Percentiles rank a stretch among this genome's conserved stretches.
Evolutionary conservation across 2,113 vertebrate genomes (phyloP).

Genomic region (Cyphomyrus plagiostoma): DNA sequence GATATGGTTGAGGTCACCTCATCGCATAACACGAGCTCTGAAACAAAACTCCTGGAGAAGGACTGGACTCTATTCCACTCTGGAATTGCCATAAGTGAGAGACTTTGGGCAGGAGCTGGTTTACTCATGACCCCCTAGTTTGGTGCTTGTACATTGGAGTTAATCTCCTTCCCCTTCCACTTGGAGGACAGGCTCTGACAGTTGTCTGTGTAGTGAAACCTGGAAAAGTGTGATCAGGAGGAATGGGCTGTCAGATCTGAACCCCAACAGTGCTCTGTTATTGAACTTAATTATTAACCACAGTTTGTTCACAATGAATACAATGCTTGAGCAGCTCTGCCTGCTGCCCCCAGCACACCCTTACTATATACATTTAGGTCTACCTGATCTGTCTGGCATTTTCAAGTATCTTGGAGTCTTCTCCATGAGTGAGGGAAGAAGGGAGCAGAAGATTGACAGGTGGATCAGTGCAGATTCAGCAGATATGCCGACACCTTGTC

Average conservation of each 20-base stretch:
- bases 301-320: background rate
- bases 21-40: background rate
- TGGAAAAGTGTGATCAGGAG: background rate
- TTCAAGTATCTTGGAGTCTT: too few species aligned
- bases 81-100: too few species aligned
- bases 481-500: too few species aligned
- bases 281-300: background rate
- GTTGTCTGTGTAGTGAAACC: background rate
- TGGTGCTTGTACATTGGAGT: background rate
- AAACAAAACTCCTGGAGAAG: background rate
- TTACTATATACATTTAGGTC: too few species aligned
- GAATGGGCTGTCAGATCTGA: background rate
- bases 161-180: too few species aligned
- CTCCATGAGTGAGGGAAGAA: too few species aligned
- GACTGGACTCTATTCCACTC: too few species aligned
- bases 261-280: background rate
- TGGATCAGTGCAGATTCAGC: too few species aligned
- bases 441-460: too few species aligned
- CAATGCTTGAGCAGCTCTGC: background rate
- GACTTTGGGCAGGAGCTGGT: background rate
- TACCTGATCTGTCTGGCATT: too few species aligned
- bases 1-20: background rate
- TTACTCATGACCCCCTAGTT: background rate
- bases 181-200: background rate
- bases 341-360: too few species aligned